These are phyloP conservation scores for Chaetodon trifascialis DNA, from an alignment of 2,113 vertebrate genomes.

Conservation along the genomic window DNA sequence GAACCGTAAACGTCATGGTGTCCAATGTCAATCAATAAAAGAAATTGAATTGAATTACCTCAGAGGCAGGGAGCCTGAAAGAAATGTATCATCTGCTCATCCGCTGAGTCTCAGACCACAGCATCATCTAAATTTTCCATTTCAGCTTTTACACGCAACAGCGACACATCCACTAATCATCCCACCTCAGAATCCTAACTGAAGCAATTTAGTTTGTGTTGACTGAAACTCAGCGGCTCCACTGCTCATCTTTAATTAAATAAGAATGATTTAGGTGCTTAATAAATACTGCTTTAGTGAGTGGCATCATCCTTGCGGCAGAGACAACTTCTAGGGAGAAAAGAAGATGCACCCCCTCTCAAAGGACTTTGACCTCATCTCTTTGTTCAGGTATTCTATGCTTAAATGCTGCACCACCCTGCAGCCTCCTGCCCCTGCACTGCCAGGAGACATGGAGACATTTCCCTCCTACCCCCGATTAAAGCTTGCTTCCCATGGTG, in stretches of 20 bases:
- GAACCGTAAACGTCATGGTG: conserved; percentile 35
- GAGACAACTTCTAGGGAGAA: conserved; percentile 17
- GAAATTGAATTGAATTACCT: conserved; percentile 68
- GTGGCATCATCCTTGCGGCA: not conserved
- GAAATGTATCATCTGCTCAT: conserved; percentile 53
- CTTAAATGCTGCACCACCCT: conserved; percentile 21
- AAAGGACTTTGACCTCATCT: conserved; percentile 22
- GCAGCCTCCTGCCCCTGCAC: conserved; percentile 20
- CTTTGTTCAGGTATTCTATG: conserved; percentile 34
- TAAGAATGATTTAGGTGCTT: conserved; percentile 51
- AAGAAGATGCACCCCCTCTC: not conserved
- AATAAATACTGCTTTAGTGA: conserved; percentile 26
- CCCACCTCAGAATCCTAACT: conserved; percentile 42
- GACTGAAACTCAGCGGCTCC: conserved; percentile 21
- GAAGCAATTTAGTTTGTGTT: conserved; percentile 56
- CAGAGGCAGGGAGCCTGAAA: conserved; percentile 52
- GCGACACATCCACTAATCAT: conserved; percentile 46
- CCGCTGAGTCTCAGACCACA: conserved; percentile 35
- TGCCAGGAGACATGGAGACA: conserved; percentile 7
- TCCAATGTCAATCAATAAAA: conserved; percentile 72
- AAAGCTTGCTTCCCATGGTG: conserved; percentile 60
- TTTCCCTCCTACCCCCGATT: conserved; percentile 46
- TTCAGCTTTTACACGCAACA: conserved; percentile 20
- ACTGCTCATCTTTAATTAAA: conserved; percentile 35
- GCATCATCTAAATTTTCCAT: conserved; percentile 52